Conservation (phyloP, 1,140 invertebrate species). For the Tyrophagus putrescentiae region DNA sequence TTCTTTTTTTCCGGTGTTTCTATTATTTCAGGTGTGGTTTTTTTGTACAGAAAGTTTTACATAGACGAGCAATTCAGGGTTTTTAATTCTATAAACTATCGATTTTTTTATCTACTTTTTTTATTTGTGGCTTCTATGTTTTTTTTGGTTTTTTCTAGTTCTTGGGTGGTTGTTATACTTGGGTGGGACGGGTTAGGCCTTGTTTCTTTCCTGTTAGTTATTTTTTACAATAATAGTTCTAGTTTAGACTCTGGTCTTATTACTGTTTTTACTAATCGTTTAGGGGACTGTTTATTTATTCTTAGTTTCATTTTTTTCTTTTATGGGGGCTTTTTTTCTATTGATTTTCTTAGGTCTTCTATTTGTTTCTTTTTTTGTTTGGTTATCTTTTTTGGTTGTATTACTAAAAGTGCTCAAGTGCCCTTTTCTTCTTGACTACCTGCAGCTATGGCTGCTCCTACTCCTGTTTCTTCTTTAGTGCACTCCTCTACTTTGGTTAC, state of each 20-base stretch:
- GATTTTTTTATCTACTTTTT: conserved; percentile 43
- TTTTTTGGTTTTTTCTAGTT: conserved; percentile 48
- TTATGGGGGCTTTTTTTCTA: neutral
- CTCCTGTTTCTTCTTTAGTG: conserved; percentile 51
- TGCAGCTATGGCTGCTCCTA: conserved; percentile 50
- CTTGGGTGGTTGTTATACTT: conserved; percentile 50
- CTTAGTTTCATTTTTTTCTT: neutral
- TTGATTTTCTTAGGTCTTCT: conserved; percentile 17
- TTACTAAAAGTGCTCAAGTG: conserved; percentile 57
- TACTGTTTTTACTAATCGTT: conserved; percentile 45
- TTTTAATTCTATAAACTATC: no score
- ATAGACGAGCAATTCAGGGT: conserved; percentile 39
- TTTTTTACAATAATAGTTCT: conserved; percentile 42
- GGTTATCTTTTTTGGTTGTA: conserved; percentile 39
- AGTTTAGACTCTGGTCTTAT: conserved; percentile 46
- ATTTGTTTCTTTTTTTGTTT: conserved; percentile 35
- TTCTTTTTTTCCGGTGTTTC: conserved; percentile 25
- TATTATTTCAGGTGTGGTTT: conserved; percentile 46
- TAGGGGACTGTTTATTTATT: conserved; percentile 30
- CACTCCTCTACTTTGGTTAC: conserved; percentile 58
- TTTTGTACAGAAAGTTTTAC: conserved; percentile 45
- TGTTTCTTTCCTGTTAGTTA: conserved; percentile 48
- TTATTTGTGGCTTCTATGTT: conserved; percentile 51
- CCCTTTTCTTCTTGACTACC: conserved; percentile 53
- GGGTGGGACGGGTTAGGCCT: conserved; percentile 51